Evolutionary conservation across 2,888 invertebrate genomes (phyloP).

Genomic region (Cyclophora punctaria): DNA sequence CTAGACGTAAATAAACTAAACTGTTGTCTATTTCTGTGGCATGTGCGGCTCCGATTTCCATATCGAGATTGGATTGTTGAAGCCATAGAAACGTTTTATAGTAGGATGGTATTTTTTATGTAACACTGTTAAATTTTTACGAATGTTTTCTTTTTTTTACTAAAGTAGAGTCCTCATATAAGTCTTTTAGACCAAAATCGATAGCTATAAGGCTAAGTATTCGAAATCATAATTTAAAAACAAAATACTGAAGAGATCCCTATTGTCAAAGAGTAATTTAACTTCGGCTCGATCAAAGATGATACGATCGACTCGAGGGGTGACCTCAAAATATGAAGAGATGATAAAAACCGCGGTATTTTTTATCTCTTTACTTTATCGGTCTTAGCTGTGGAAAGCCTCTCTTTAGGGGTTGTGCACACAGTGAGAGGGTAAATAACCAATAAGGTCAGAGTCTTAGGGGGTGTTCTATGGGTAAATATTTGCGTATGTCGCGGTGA

Average conservation of each 20-base stretch:
- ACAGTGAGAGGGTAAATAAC: slow-evolving; percentile 34
- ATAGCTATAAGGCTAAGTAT: no score
- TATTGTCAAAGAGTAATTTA: background rate
- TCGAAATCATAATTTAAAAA: background rate
- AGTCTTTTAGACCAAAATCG: no score
- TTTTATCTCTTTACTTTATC: slow-evolving; percentile 22
- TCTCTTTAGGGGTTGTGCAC: slow-evolving; percentile 13
- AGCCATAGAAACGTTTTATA: no score
- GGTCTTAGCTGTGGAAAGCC: slow-evolving; percentile 7
- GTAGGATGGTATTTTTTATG: no score
- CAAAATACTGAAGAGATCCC: background rate
- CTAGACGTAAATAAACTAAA: no score
- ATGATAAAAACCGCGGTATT: slow-evolving; percentile 11
- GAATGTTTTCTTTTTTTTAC: no score
- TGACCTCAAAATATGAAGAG: slow-evolving; percentile 20
- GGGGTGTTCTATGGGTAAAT: slow-evolving; percentile 32
- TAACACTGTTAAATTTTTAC: no score
- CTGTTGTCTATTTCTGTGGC: no score
- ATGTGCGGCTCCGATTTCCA: no score
- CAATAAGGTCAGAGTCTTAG: slow-evolving; percentile 33
- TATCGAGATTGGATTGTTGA: no score
- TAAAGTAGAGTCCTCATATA: no score
- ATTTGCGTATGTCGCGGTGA: slow-evolving; percentile 31
- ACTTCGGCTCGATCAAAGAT: background rate
- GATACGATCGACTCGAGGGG: background rate